Base-by-base conservation (phyloP, 1,140 invertebrate genomes). In the Drosophila willistoni region DNA sequence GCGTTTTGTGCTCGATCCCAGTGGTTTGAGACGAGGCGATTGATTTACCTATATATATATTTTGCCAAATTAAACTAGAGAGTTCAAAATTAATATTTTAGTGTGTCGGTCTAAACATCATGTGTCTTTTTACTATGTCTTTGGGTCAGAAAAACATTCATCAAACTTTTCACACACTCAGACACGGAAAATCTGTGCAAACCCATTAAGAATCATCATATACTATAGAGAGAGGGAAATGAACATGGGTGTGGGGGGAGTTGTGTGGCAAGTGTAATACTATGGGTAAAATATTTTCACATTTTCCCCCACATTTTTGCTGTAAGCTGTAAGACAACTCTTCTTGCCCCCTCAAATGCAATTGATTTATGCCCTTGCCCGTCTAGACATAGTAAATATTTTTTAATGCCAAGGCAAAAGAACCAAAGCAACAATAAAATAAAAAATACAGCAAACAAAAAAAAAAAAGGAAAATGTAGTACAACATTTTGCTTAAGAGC, bases 361-460 rank as follows among this genome's bases (percentile, higher is more conserved):
- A 89, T 89, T 89, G 84, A 89, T 89, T 89, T 89, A 89, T 89
- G 77, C 55, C 47, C 51, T 54, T 77, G 39, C 61, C 81, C 89
- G 84, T 89, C 84, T 89, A 89, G 84, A 89, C 84, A 89, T 71
- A 89, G 84, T 89, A 89, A 89, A 89, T 89, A 89, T 89, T 89
- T 89, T 89, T 89, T 89, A 89, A 84, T 89, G 84, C 84, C 71
- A 29, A 56, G 57, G 39, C 68, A 73, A 69, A 60, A 41, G 36
- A 36, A 64, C 34, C 68, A 73, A 69, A 59, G 51, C 42, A 66
- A 36, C 56, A 75, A 64, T 68, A 75, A 75, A 29, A 29, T 29
- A 29, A 29, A 29, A 29, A 29, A 29, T 29, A 29, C 62, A 57
- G 68, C 56, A 39, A 73, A 60, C 61, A 72, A 76, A 59, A 41